These are phyloP conservation scores for Eucriotettix oculatus DNA, from an alignment of 2,888 invertebrate genomes.

Conservation along the genomic window DNA sequence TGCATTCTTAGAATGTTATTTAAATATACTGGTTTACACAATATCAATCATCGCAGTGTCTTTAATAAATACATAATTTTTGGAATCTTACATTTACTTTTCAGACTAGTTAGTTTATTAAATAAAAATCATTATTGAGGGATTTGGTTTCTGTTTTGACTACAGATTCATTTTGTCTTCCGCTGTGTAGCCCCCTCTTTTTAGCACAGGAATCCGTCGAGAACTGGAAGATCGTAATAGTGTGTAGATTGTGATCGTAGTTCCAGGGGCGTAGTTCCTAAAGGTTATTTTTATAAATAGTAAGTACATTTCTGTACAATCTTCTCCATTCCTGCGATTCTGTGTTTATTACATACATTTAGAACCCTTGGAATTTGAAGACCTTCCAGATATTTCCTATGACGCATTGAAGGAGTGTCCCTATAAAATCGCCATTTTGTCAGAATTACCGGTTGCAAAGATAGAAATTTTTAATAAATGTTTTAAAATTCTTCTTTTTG, in stretches of 20 bases:
- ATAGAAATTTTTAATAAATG: not conserved
- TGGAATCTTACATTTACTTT: too few relatives aligned
- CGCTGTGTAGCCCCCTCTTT: slow-evolving; percentile 10
- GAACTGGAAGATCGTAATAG: slow-evolving; percentile 13
- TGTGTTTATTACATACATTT: too few relatives aligned
- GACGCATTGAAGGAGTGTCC: slow-evolving; percentile 46
- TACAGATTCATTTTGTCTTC: not conserved
- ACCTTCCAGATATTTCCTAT: slow-evolving; percentile 23
- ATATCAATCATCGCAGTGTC: too few relatives aligned
- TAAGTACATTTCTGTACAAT: slow-evolving; percentile 7
- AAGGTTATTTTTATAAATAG: slow-evolving; percentile 13
- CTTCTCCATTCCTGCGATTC: too few relatives aligned
- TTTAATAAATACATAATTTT: too few relatives aligned
- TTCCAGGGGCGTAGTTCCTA: slow-evolving; percentile 13
- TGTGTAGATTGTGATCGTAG: slow-evolving; percentile 15
- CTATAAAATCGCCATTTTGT: slow-evolving; percentile 28
- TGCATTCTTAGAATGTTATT: too few relatives aligned
- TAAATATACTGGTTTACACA: too few relatives aligned
- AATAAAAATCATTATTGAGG: too few relatives aligned
- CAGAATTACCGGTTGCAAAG: slow-evolving; percentile 9
- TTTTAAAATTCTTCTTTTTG: not conserved
- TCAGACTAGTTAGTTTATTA: too few relatives aligned
- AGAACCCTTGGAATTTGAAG: too few relatives aligned
- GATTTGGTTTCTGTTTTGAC: too few relatives aligned
- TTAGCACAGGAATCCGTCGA: slow-evolving; percentile 11